Conservation (phyloP, 35 echinoderm and acorn worm species). For the Holothuria glaberrima region DNA sequence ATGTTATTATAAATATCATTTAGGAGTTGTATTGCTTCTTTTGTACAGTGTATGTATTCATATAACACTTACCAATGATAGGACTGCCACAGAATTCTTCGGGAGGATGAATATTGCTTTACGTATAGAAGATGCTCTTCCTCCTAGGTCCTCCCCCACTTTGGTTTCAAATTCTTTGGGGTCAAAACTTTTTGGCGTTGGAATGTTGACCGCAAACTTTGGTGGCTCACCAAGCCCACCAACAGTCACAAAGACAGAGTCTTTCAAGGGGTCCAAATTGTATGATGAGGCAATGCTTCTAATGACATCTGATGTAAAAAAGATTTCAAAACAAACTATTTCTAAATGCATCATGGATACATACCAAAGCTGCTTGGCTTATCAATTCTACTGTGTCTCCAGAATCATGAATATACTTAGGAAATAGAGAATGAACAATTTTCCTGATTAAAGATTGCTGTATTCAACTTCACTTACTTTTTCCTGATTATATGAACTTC, state of each 20-base stretch:
- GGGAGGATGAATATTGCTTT: constrained; percentile 58
- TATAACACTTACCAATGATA: constrained; percentile 34
- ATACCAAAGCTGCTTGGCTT: too few species aligned
- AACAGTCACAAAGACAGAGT: constrained; percentile 55
- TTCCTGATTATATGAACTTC: too few species aligned
- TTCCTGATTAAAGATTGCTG: too few species aligned
- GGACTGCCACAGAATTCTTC: not conserved
- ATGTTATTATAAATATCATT: too few species aligned
- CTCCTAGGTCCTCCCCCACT: constrained; percentile 26
- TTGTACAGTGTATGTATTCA: too few species aligned
- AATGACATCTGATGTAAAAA: constrained; percentile 35
- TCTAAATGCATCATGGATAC: too few species aligned
- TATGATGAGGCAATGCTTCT: not conserved
- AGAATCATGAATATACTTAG: too few species aligned
- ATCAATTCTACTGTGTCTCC: too few species aligned
- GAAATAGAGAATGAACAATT: too few species aligned
- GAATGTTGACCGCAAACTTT: constrained; percentile 72
- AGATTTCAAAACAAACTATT: not conserved
- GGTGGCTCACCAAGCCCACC: constrained; percentile 26
- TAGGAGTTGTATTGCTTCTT: too few species aligned
- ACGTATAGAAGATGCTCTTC: constrained; percentile 19
- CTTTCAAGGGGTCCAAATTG: not conserved
- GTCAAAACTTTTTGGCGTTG: not conserved
- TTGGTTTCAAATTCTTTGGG: constrained; percentile 24
- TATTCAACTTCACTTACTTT: too few species aligned